These are phyloP conservation scores for Oriolus oriolus DNA, from an alignment of 2,113 vertebrate genomes.

Conservation along the genomic window DNA sequence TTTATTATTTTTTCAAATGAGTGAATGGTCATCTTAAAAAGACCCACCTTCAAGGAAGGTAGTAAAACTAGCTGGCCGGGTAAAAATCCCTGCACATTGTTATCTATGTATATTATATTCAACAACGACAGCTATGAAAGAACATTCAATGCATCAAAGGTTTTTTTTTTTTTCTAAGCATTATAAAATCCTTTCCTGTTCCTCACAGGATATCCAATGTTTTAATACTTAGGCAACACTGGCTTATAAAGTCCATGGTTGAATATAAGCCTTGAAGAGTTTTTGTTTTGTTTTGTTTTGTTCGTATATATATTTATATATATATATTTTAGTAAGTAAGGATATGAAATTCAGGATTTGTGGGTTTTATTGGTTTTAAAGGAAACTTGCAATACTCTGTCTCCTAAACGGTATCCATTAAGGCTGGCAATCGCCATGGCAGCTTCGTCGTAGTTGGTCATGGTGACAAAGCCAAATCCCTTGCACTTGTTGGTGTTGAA, in stretches of 20 bases:
- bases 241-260: conserved; percentile 99
- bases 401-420: conserved; percentile 98
- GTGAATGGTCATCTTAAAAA: conserved; percentile 88
- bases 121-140: conserved; percentile 89
- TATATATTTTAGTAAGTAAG: conserved; percentile 84
- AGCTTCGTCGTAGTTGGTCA: conserved; percentile 99
- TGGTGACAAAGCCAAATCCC: conserved; percentile 99
- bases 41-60: conserved; percentile 98
- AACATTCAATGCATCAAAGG: conserved; percentile 91
- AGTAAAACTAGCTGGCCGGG: conserved; percentile 91
- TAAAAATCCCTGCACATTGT: conserved; percentile 88
- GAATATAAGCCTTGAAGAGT: conserved; percentile 99
- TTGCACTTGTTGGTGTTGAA: conserved; percentile 99
- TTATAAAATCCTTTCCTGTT: conserved; percentile 92
- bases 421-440: conserved; percentile 99
- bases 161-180: conserved; percentile 85
- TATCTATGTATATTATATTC: conserved; percentile 89
- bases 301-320: conserved; percentile 80
- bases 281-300: conserved; percentile 88
- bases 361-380: conserved; percentile 99
- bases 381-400: conserved; percentile 99
- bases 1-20: conserved; percentile 84
- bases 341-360: conserved; percentile 98
- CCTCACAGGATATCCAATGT: conserved; percentile 90
- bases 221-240: conserved; percentile 99